These are phyloP conservation scores for Lasioglossum malachurum DNA, from an alignment of 2,888 invertebrate genomes.

Conservation along the genomic window DNA sequence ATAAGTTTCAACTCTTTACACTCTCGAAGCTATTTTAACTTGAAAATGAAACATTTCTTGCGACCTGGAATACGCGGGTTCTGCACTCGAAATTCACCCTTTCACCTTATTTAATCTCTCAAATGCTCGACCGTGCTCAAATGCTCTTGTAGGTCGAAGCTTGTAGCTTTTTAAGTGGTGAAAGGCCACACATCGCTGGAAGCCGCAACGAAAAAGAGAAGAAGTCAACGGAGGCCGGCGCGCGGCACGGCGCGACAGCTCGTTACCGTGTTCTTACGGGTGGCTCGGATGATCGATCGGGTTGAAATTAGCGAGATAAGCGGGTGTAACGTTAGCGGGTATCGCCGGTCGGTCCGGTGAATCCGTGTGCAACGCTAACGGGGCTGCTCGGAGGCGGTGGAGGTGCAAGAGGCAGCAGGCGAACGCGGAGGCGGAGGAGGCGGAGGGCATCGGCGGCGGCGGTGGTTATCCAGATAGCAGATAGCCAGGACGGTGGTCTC, in stretches of 20 bases:
- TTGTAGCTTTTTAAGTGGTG: neutral
- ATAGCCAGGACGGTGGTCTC: conserved; percentile 85
- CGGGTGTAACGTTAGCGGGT: conserved; percentile 64
- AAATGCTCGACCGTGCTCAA: no score
- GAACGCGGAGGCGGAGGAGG: conserved; percentile 40
- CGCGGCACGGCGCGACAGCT: conserved; percentile 22
- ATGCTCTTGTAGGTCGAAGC: no score
- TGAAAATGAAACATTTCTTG: no score
- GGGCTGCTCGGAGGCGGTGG: conserved; percentile 42
- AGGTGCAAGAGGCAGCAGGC: conserved; percentile 44
- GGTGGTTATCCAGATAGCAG: conserved; percentile 85
- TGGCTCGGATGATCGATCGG: conserved; percentile 61
- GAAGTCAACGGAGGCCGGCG: neutral
- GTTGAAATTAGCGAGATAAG: conserved; percentile 80
- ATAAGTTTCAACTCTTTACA: no score
- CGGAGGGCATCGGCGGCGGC: conserved; percentile 70
- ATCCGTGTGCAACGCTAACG: conserved; percentile 60
- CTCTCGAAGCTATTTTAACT: no score
- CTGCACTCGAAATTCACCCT: no score
- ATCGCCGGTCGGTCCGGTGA: conserved; percentile 64
- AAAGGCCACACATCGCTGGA: neutral
- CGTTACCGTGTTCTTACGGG: conserved; percentile 53
- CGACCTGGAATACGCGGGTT: no score
- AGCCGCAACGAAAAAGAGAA: neutral
- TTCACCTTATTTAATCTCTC: no score